A percentile compares a stretch with the other conserved stretches of the same genome.
These are phyloP conservation scores for Panthera tigris DNA, from an alignment of 2,113 vertebrate species.

Conservation along the genomic window DNA sequence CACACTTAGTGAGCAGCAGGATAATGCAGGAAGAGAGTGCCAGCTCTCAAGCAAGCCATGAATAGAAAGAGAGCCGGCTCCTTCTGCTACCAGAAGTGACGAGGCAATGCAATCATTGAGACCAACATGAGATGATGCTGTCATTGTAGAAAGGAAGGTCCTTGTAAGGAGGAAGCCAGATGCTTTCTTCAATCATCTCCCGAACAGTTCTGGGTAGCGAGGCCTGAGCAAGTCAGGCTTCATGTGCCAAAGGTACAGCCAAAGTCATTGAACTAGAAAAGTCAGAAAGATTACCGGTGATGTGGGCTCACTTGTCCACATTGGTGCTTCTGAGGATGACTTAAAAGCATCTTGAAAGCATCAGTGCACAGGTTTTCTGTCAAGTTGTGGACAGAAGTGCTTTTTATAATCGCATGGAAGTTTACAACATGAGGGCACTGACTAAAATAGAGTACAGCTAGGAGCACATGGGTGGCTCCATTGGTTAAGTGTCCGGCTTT, in stretches of 20 bases:
- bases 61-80: neutral
- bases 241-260: neutral
- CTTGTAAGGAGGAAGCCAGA: neutral
- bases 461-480: too few relatives aligned
- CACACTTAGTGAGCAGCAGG: neutral
- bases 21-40: neutral
- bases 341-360: neutral
- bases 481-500: too few relatives aligned
- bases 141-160: neutral
- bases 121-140: neutral
- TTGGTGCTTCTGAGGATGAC: neutral
- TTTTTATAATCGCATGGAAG: neutral
- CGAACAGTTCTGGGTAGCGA: neutral
- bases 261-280: neutral
- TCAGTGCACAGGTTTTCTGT: neutral
- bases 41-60: neutral
- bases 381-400: neutral
- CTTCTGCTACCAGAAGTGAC: neutral
- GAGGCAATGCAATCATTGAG: neutral
- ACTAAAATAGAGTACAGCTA: neutral
- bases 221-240: neutral
- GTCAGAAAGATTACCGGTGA: neutral
- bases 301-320: neutral
- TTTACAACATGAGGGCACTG: neutral
- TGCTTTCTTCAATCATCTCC: neutral